A percentile compares a stretch with the other conserved stretches of the same genome.
These are phyloP conservation scores for Busseola fusca DNA, from an alignment of 2,888 invertebrate species.

Conservation along the genomic window DNA sequence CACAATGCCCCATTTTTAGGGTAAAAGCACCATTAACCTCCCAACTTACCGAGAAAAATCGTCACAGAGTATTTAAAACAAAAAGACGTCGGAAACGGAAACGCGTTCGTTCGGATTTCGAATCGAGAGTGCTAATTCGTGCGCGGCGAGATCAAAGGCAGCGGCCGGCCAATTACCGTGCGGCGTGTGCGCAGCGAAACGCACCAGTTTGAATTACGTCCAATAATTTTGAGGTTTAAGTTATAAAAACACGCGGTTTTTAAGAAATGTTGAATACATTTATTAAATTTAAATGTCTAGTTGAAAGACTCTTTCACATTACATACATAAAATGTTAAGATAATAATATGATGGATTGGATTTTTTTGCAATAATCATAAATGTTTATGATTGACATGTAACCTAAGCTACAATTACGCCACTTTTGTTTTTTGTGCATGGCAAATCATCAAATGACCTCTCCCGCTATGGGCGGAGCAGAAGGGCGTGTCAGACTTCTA, in stretches of 20 bases:
- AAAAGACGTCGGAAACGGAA: constrained; percentile 76
- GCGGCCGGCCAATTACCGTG: constrained; percentile 76
- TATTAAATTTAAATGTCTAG: too few relatives aligned
- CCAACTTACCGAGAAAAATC: constrained; percentile 52
- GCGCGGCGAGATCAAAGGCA: constrained; percentile 84
- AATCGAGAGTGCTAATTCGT: constrained; percentile 79
- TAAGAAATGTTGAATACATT: background rate
- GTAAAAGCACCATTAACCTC: constrained; percentile 49
- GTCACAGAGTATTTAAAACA: constrained; percentile 57
- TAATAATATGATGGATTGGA: too few relatives aligned
- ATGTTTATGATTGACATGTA: background rate
- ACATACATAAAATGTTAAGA: background rate
- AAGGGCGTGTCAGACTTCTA: too few relatives aligned
- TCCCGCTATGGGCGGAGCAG: too few relatives aligned
- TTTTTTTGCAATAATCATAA: background rate
- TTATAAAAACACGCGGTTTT: constrained; percentile 28
- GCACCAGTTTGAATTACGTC: constrained; percentile 76
- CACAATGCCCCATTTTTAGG: constrained; percentile 41
- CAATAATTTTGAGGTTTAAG: constrained; percentile 42
- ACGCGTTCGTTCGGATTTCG: constrained; percentile 73
- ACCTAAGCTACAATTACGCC: too few relatives aligned
- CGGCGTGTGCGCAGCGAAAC: constrained; percentile 80
- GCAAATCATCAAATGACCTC: too few relatives aligned
- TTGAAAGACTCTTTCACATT: background rate
- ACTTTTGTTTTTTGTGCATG: too few relatives aligned